Conservation (phyloP, 1,140 invertebrate species). For the Trichogramma pretiosum region DNA sequence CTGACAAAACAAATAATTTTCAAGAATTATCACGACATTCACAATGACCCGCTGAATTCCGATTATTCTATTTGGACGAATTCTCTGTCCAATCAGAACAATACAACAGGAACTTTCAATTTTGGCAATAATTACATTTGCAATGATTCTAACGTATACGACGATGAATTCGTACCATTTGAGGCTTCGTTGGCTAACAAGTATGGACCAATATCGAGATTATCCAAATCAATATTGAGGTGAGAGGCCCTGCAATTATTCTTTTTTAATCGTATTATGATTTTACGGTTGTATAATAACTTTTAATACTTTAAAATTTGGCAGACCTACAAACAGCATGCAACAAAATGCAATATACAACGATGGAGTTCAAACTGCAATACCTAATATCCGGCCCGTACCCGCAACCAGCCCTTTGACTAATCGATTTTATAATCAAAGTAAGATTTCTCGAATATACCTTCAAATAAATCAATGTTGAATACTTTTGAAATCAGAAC, state of each 20-base stretch:
- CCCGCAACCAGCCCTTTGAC: slow-evolving; percentile 48
- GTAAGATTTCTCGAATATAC: slow-evolving; percentile 30
- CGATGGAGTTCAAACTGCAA: slow-evolving; percentile 33
- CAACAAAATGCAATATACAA: slow-evolving; percentile 38
- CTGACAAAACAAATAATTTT: slow-evolving; percentile 12
- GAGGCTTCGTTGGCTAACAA: slow-evolving; percentile 63
- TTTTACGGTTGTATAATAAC: no score
- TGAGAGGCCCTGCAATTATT: slow-evolving; percentile 19
- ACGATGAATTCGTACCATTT: slow-evolving; percentile 69
- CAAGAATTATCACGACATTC: slow-evolving; percentile 39
- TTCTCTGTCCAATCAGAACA: slow-evolving; percentile 33
- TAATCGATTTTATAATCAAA: slow-evolving; percentile 47
- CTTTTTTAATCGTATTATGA: neutral
- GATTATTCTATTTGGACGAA: slow-evolving; percentile 45
- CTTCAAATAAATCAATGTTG: slow-evolving; percentile 4
- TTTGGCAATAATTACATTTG: slow-evolving; percentile 50
- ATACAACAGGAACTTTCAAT: slow-evolving; percentile 34
- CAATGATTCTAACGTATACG: slow-evolving; percentile 56
- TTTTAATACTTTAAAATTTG: neutral
- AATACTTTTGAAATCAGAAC: neutral
- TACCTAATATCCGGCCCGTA: slow-evolving; percentile 45
- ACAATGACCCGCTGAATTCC: slow-evolving; percentile 34
- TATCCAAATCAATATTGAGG: slow-evolving; percentile 46
- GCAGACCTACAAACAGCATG: slow-evolving; percentile 32
- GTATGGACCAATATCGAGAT: slow-evolving; percentile 72